These are phyloP conservation scores for Phylloscopus trochiloides DNA, from an alignment of 2,113 vertebrate genomes.

Conservation along the genomic window DNA sequence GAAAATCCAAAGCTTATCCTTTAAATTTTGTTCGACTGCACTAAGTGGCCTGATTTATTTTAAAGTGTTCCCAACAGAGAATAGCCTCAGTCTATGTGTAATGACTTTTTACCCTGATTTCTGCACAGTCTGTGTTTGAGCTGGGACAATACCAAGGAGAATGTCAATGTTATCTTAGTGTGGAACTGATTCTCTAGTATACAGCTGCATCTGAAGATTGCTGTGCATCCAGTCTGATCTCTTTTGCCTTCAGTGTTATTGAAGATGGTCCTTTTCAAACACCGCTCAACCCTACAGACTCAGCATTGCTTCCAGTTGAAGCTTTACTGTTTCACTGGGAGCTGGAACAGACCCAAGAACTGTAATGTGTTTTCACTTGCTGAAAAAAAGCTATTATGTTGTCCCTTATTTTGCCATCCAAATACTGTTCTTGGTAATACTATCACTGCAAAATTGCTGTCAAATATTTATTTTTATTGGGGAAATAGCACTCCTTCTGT, in stretches of 20 bases:
- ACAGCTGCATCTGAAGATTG: neutral
- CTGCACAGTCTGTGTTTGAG: neutral
- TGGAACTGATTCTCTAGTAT: neutral
- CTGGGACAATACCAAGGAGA: neutral
- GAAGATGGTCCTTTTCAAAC: neutral
- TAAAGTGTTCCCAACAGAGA: conserved; percentile 1
- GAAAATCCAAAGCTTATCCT: neutral
- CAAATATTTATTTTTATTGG: conserved; percentile 52
- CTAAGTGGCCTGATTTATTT: conserved; percentile 33
- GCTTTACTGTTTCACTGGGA: neutral
- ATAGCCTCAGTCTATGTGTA: neutral
- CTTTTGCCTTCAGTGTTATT: neutral
- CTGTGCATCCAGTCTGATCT: neutral
- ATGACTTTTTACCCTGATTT: conserved; percentile 45
- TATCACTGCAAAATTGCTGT: conserved; percentile 35
- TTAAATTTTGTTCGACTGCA: neutral
- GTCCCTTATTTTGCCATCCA: conserved; percentile 29
- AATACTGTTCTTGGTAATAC: conserved; percentile 35
- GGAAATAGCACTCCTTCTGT: conserved; percentile 2
- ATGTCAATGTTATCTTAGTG: conserved; percentile 8
- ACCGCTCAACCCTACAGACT: neutral
- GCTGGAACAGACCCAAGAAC: conserved; percentile 38
- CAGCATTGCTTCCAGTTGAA: neutral
- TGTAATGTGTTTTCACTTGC: conserved; percentile 8
- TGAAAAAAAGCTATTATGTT: conserved; percentile 12